phyloP scores from a whole-genome alignment of 2,113 vertebrate genomes.

The Anser brachyrhynchus region DNA sequence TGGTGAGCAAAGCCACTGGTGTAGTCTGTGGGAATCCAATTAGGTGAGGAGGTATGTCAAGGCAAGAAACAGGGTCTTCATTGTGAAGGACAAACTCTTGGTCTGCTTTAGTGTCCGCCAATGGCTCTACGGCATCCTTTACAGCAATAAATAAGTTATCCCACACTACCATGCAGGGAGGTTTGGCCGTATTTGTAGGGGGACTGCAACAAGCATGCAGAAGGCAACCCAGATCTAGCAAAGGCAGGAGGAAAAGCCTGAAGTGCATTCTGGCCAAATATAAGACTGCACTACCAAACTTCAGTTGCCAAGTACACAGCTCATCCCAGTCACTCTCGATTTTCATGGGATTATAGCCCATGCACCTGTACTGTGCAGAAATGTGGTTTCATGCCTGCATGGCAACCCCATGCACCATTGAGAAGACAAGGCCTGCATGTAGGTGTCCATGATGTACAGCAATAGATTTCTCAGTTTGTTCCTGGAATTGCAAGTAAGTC shows the following conservation, averaged over 20 bases:
- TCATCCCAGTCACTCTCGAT: not conserved
- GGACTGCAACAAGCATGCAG: not conserved
- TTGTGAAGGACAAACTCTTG: not conserved
- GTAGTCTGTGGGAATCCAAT: not conserved
- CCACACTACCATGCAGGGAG: not conserved
- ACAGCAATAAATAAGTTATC: not conserved
- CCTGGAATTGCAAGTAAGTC: not conserved
- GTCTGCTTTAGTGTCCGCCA: not conserved
- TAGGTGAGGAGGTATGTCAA: not conserved
- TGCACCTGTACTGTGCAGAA: not conserved
- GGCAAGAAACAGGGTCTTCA: not conserved
- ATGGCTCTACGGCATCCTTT: not conserved
- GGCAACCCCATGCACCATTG: accelerated
- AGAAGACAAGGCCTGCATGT: not conserved
- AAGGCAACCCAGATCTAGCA: not conserved
- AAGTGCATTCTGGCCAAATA: not conserved
- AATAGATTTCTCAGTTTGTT: not conserved
- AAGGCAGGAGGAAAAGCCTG: not conserved
- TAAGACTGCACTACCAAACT: not conserved
- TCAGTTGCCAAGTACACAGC: not conserved
- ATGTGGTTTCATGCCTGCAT: not conserved
- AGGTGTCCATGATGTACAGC: not conserved
- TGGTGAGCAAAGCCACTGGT: not conserved
- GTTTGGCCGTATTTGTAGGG: not conserved
- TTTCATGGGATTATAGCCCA: not conserved